phyloP scores from a whole-genome alignment of 2,113 vertebrate species.

The Pavo muticus region DNA sequence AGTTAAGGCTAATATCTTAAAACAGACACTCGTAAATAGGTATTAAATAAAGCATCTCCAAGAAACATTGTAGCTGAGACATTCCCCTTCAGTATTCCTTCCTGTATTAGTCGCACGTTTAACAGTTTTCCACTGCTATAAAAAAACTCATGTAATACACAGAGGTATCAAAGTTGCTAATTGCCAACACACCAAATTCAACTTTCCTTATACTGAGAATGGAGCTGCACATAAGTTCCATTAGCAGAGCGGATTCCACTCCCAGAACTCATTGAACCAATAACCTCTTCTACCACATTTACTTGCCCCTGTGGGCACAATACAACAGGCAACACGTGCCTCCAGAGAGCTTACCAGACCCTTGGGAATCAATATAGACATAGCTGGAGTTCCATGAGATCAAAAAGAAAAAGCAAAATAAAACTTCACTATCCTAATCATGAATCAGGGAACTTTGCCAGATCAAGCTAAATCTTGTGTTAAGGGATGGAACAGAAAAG shows the following conservation, averaged over 20 bases:
- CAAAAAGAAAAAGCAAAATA: background rate
- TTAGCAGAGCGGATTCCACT: background rate
- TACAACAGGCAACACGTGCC: background rate
- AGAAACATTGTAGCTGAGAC: background rate
- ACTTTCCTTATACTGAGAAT: background rate
- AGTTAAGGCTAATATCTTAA: background rate
- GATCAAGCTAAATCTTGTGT: background rate
- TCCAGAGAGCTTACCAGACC: background rate
- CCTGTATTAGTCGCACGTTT: background rate
- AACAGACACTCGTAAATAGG: rapidly evolving
- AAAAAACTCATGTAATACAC: background rate
- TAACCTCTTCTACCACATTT: background rate
- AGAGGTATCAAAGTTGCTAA: background rate
- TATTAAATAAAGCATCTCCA: background rate
- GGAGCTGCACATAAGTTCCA: background rate
- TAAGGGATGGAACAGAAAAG: background rate
- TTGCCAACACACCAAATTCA: background rate
- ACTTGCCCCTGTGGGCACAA: background rate
- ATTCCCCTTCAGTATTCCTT: background rate
- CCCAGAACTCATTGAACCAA: background rate
- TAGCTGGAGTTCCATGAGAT: background rate
- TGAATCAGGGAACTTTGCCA: rapidly evolving
- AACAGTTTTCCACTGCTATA: background rate
- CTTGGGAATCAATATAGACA: background rate
- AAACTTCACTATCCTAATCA: background rate